Conservation (phyloP, 92 coral and sea anemone genomes). For the Epizoanthus stellaris region DNA sequence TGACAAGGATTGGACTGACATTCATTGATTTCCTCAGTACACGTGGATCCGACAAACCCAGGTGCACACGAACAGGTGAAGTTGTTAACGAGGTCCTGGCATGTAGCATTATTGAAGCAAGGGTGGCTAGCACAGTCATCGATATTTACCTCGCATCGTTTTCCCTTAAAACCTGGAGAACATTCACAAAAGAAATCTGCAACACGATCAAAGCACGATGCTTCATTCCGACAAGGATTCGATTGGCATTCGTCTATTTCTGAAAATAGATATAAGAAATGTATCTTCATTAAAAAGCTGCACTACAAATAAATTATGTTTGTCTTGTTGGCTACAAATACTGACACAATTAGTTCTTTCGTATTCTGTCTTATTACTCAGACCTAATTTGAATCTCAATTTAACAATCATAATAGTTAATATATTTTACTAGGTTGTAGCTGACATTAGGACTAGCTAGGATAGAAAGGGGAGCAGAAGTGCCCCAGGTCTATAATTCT, state of each 20-base stretch:
- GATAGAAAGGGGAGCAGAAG: no score
- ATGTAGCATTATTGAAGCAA: constrained; percentile 8
- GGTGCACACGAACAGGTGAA: constrained; percentile 8
- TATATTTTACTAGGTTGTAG: no score
- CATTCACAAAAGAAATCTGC: background rate
- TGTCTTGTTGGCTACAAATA: no score
- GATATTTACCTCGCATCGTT: constrained; percentile 7
- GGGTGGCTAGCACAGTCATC: constrained; percentile 34
- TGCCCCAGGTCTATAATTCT: no score
- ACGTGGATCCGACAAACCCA: background rate
- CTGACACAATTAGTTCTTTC: no score
- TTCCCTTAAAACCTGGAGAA: background rate
- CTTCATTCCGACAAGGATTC: constrained; percentile 10
- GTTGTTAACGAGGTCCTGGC: background rate
- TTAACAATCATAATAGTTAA: no score
- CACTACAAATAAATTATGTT: background rate
- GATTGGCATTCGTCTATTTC: constrained; percentile 7
- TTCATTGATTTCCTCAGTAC: background rate
- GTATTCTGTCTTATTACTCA: no score
- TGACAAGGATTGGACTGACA: background rate
- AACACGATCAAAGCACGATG: background rate
- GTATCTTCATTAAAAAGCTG: background rate
- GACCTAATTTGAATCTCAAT: no score
- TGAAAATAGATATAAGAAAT: background rate
- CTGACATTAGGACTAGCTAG: no score